Evolutionary conservation across 37 sponge, comb jelly and placozoan genomes (phyloP).

Genomic region (Agelas oroides): DNA sequence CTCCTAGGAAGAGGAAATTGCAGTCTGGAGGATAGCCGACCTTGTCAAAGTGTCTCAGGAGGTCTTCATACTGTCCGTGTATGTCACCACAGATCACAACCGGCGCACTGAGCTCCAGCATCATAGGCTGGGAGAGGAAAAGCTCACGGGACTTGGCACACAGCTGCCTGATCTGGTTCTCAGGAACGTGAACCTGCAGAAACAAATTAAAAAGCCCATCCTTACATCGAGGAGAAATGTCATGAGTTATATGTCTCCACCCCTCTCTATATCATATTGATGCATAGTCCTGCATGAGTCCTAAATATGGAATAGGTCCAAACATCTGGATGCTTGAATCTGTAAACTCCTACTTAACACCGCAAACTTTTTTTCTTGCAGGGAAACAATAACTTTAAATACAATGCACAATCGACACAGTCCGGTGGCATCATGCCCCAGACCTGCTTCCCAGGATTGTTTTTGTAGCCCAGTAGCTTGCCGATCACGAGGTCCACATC

Average conservation of each 20-base stretch:
- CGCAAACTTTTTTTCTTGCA: too few species aligned
- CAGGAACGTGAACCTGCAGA: conserved; percentile 81
- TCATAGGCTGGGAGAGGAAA: conserved; percentile 86
- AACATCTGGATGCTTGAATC: too few species aligned
- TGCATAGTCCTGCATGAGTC: too few species aligned
- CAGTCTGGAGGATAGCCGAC: conserved; percentile 84
- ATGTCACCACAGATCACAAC: conserved; percentile 91
- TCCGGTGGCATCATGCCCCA: too few species aligned
- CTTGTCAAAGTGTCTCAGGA: conserved; percentile 85
- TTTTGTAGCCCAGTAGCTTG: conserved; percentile 49
- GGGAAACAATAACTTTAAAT: too few species aligned
- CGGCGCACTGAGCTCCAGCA: conserved; percentile 86
- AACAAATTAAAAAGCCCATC: neutral
- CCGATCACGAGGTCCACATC: conserved; percentile 64
- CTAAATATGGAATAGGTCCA: too few species aligned
- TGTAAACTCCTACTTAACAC: too few species aligned
- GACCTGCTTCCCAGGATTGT: conserved; percentile 80
- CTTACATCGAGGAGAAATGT: too few species aligned
- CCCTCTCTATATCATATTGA: too few species aligned
- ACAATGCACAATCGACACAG: too few species aligned
- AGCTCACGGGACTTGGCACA: conserved; percentile 79
- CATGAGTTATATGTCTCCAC: too few species aligned
- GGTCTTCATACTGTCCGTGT: conserved; percentile 91
- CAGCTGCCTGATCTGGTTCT: conserved; percentile 83
- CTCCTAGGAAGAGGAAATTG: conserved; percentile 91